phyloP scores from a whole-genome alignment of 23 tunicate species.

The Phallusia fumigata region DNA sequence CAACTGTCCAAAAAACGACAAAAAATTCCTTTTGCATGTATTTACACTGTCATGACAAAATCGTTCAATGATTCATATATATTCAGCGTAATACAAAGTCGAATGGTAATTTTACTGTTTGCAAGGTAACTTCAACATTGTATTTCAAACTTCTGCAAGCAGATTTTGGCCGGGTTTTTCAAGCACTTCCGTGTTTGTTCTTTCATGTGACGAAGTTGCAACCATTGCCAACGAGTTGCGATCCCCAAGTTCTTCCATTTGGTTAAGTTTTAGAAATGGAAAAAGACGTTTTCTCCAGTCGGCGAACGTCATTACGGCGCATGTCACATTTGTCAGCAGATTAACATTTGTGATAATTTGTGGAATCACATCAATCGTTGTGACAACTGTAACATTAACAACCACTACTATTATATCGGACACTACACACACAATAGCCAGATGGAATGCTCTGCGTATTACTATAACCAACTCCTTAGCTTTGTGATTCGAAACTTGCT shows the following conservation, averaged over 20 bases:
- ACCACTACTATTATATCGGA: constrained; percentile 23
- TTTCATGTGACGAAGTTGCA: neutral
- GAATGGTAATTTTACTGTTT: too few species aligned
- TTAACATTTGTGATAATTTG: constrained; percentile 13
- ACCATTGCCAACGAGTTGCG: neutral
- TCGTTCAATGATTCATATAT: too few species aligned
- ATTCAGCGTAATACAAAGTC: too few species aligned
- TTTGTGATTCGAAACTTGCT: neutral
- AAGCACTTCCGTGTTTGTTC: too few species aligned
- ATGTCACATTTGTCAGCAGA: neutral
- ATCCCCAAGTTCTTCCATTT: neutral
- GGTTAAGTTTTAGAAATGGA: neutral
- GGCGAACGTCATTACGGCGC: constrained; percentile 8
- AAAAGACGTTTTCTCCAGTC: constrained; percentile 20
- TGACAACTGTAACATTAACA: constrained; percentile 22
- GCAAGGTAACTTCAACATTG: too few species aligned
- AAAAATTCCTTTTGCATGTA: too few species aligned
- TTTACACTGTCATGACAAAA: too few species aligned
- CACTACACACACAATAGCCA: constrained; percentile 29
- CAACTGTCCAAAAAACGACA: too few species aligned
- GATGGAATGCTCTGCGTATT: constrained; percentile 21
- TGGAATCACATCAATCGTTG: constrained; percentile 16
- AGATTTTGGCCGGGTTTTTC: too few species aligned
- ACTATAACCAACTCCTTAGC: neutral
- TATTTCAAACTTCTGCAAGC: too few species aligned